phyloP scores from a whole-genome alignment of 2,797 vertebrate genomes.

The Synanceia verrucosa region DNA sequence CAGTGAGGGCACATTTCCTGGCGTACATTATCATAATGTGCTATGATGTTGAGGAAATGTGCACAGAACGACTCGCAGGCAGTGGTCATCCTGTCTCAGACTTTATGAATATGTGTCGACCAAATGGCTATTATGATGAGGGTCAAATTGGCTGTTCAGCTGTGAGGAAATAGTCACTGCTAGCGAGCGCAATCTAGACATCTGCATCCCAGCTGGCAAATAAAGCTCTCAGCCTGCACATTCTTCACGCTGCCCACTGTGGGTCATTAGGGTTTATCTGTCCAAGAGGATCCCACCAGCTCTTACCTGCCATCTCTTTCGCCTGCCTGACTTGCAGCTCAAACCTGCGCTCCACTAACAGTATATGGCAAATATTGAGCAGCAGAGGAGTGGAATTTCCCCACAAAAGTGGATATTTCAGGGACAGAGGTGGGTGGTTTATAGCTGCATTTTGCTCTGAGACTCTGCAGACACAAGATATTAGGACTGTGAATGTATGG shows the following conservation, averaged over 20 bases:
- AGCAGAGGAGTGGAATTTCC: not conserved
- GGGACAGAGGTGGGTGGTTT: not conserved
- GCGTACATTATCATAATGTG: constrained; percentile 31
- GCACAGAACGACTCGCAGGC: not conserved
- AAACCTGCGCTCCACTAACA: not conserved
- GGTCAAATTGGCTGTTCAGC: constrained; percentile 26
- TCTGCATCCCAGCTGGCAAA: constrained; percentile 41
- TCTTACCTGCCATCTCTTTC: constrained; percentile 31
- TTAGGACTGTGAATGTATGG: no score
- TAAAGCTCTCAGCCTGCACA: constrained; percentile 6
- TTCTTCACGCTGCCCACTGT: constrained; percentile 25
- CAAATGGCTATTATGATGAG: constrained; percentile 11
- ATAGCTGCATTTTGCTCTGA: not conserved
- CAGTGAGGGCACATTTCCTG: constrained; percentile 24
- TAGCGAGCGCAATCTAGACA: constrained; percentile 16
- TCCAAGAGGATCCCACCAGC: constrained; percentile 19
- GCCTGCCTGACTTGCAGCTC: constrained; percentile 8
- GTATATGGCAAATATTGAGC: not conserved
- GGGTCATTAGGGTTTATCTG: constrained; percentile 47
- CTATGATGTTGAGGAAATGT: constrained; percentile 29
- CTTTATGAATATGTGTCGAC: constrained; percentile 2
- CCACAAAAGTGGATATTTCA: not conserved
- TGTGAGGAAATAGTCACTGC: constrained; percentile 17
- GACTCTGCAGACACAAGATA: not conserved
- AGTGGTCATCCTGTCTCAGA: not conserved